Conservation (phyloP, 2,888 invertebrate species). For the Nudaria mundana region DNA sequence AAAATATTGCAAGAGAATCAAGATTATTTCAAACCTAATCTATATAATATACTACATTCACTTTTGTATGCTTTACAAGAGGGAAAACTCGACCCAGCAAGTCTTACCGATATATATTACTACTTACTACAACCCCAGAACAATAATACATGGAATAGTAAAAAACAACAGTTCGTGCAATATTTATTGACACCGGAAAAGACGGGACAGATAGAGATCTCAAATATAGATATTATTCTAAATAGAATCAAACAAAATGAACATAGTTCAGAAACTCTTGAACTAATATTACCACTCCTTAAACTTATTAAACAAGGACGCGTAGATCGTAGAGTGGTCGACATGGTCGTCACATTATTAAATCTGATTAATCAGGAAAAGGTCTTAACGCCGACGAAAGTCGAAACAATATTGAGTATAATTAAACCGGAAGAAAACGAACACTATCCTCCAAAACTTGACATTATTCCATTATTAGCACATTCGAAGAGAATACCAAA, state of each 20-base stretch:
- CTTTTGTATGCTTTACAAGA: background rate
- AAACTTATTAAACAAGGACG: conserved; percentile 9
- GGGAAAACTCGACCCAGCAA: background rate
- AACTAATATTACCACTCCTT: conserved; percentile 17
- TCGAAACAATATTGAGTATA: conserved; percentile 11
- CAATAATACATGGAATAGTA: background rate
- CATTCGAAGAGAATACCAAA: conserved; percentile 1
- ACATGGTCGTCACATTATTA: conserved; percentile 12
- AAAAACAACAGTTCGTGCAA: background rate
- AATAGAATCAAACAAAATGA: conserved; percentile 2
- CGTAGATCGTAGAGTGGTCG: background rate
- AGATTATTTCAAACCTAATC: conserved; percentile 1
- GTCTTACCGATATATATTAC: conserved; percentile 1
- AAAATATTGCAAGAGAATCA: conserved; percentile 1
- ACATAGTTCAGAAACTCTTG: conserved; percentile 4
- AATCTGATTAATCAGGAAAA: conserved; percentile 5
- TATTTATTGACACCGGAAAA: background rate
- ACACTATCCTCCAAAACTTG: background rate
- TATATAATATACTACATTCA: conserved; percentile 1
- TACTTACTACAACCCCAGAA: conserved; percentile 2
- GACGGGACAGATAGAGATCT: conserved; percentile 10
- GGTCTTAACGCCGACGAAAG: conserved; percentile 10
- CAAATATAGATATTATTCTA: conserved; percentile 13
- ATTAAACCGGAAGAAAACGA: conserved; percentile 9
- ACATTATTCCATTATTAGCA: conserved; percentile 2